phyloP scores from a whole-genome alignment of 2,113 vertebrate species.

The Chlamydotis undulata region DNA sequence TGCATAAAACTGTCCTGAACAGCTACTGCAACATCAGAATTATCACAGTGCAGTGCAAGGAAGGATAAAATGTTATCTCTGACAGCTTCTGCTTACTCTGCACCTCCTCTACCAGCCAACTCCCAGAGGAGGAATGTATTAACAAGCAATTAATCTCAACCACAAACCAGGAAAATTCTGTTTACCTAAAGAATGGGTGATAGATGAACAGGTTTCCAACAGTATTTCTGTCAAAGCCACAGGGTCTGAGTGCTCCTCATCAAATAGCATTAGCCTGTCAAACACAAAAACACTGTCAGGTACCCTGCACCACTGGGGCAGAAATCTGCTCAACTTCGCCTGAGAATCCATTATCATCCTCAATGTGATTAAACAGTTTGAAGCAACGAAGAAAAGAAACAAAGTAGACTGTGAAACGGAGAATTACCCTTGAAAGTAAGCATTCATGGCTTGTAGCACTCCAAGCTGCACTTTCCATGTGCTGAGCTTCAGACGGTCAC shows the following conservation, averaged over 20 bases:
- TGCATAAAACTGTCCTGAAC: neutral
- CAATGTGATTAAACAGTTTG: neutral
- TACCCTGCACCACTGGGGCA: neutral
- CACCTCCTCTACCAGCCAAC: neutral
- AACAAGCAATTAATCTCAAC: neutral
- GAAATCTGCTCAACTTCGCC: neutral
- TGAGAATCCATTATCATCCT: neutral
- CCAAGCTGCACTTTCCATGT: conserved; percentile 95
- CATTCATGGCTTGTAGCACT: conserved; percentile 91
- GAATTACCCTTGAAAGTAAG: conserved; percentile 89
- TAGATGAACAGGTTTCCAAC: conserved; percentile 87
- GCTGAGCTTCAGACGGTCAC: conserved; percentile 89
- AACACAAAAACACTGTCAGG: conserved; percentile 24
- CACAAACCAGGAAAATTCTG: neutral
- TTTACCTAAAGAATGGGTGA: conserved; percentile 90
- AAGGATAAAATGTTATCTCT: neutral
- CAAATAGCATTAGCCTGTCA: conserved; percentile 87
- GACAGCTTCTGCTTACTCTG: neutral
- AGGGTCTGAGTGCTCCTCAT: conserved; percentile 81
- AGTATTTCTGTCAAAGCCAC: conserved; percentile 86
- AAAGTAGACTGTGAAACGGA: neutral
- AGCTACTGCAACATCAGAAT: neutral
- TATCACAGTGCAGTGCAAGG: neutral
- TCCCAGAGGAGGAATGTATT: neutral
- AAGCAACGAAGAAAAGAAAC: neutral